Conservation (phyloP, 2,888 invertebrate genomes). For the Zelleria hepariella region DNA sequence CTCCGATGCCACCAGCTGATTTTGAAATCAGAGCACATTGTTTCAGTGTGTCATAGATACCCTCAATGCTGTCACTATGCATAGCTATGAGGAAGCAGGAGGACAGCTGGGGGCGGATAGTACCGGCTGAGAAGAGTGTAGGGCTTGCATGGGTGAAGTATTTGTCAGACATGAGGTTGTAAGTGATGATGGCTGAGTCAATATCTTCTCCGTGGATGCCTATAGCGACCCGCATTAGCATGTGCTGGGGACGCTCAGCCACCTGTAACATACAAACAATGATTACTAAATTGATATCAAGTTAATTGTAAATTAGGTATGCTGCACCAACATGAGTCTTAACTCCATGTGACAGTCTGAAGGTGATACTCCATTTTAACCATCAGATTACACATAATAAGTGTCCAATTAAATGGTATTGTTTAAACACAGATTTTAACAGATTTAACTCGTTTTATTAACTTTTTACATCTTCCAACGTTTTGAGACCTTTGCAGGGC, state of each 20-base stretch:
- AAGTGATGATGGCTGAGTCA: conserved; percentile 93
- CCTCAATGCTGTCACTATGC: conserved; percentile 95
- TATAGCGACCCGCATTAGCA: conserved; percentile 97
- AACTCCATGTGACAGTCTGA: too few relatives aligned
- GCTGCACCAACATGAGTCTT: too few relatives aligned
- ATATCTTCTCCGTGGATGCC: conserved; percentile 97
- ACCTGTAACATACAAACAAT: conserved; percentile 57
- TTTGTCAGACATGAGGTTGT: conserved; percentile 93
- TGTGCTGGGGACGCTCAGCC: conserved; percentile 97
- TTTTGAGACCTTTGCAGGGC: too few relatives aligned
- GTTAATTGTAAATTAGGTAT: too few relatives aligned
- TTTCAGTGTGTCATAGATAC: conserved; percentile 92
- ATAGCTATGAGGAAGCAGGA: conserved; percentile 97
- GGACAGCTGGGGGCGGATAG: conserved; percentile 91
- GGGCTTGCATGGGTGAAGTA: conserved; percentile 99
- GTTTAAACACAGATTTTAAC: too few relatives aligned
- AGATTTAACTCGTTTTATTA: too few relatives aligned
- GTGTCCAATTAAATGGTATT: too few relatives aligned
- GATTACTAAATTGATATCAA: too few relatives aligned
- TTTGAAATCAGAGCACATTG: conserved; percentile 97
- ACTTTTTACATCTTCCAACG: too few relatives aligned
- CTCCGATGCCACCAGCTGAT: conserved; percentile 96
- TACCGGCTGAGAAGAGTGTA: conserved; percentile 96
- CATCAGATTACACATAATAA: too few relatives aligned
- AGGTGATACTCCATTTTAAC: too few relatives aligned